Evolutionary conservation across 2,113 vertebrate species (phyloP).

Genomic region (Leuciscus idus): DNA sequence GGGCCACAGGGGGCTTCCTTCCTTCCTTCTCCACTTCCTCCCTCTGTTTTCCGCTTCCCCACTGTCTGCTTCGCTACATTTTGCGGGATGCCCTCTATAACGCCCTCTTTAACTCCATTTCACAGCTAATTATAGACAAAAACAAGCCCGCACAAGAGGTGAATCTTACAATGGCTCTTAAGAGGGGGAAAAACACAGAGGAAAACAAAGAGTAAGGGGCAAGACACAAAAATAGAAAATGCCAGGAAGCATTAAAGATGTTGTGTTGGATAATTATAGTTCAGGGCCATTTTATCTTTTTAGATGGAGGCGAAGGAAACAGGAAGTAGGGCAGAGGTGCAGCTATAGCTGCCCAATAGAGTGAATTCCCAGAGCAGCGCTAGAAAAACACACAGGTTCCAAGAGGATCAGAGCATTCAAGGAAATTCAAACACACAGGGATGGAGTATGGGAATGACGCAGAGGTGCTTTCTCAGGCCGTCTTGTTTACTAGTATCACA

Average conservation of each 20-base stretch:
- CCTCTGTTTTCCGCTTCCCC: constrained; percentile 57
- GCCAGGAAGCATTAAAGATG: constrained; percentile 28
- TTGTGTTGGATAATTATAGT: constrained; percentile 32
- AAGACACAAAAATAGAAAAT: constrained; percentile 52
- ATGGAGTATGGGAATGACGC: constrained; percentile 55
- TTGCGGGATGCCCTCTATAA: constrained; percentile 45
- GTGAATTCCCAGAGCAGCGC: constrained; percentile 25
- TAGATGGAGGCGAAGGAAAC: constrained; percentile 18
- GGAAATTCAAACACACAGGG: constrained; percentile 34
- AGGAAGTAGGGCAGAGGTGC: constrained; percentile 37
- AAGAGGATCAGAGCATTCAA: constrained; percentile 5
- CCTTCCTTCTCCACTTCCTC: constrained; percentile 56
- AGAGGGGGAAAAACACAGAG: constrained; percentile 43
- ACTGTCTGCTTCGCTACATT: constrained; percentile 19
- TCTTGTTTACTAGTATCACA: neutral
- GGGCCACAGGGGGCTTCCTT: constrained; percentile 68
- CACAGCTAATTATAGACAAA: constrained; percentile 69
- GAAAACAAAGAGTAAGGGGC: constrained; percentile 3
- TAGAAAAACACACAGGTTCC: constrained; percentile 21
- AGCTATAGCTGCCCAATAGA: neutral
- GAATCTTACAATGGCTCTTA: constrained; percentile 37
- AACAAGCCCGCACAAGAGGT: constrained; percentile 57
- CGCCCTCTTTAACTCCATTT: constrained; percentile 52
- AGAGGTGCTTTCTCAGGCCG: constrained; percentile 7
- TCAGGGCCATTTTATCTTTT: constrained; percentile 24